Conservation (phyloP, 2,888 invertebrate species). For the Chaitophorus viminalis region DNA sequence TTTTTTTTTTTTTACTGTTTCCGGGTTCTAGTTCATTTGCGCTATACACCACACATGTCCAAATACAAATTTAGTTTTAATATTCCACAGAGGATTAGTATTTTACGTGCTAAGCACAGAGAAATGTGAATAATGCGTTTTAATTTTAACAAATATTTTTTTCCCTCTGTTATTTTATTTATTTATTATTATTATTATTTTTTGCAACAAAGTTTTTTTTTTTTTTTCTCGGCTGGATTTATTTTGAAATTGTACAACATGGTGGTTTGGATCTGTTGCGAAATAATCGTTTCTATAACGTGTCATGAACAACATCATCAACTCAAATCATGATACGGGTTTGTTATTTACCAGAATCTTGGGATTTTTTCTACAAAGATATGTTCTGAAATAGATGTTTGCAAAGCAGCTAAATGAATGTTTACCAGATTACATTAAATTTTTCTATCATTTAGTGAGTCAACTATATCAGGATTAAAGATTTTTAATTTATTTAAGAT, state of each 20-base stretch:
- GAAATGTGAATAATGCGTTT: constrained; percentile 54
- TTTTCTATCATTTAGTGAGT: too few species aligned
- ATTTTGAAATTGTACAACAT: neutral
- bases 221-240: neutral
- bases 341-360: neutral
- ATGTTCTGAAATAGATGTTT: neutral
- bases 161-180: neutral
- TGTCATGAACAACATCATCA: neutral
- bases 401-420: too few species aligned
- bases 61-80: constrained; percentile 58
- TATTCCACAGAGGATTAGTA: constrained; percentile 59
- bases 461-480: too few species aligned
- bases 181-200: neutral
- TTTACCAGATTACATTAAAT: too few species aligned
- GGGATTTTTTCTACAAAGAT: neutral
- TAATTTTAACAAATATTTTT: constrained; percentile 51
- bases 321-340: neutral
- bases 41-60: constrained; percentile 22
- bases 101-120: constrained; percentile 45
- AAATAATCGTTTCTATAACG: constrained; percentile 1
- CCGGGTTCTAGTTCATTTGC: constrained; percentile 43
- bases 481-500: too few species aligned
- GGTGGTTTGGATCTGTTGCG: neutral
- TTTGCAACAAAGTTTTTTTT: neutral
- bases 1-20: constrained; percentile 37